Base-by-base conservation (phyloP, 2,113 vertebrate genomes). In the Malurus elegans region DNA sequence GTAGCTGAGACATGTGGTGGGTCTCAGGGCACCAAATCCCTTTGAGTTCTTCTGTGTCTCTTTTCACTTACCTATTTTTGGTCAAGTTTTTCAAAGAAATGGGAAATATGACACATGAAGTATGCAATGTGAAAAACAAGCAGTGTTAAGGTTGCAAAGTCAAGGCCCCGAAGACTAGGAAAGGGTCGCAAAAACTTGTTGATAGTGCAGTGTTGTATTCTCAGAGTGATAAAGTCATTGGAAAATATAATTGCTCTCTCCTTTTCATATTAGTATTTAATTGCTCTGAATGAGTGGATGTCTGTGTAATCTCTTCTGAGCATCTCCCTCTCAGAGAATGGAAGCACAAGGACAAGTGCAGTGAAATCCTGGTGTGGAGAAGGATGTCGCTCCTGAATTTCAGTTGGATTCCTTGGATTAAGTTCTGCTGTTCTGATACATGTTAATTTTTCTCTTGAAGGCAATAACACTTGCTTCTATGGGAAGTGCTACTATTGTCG, bases 401-500 rank as follows among this genome's bases (percentile, higher is more conserved):
- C 53, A 28, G 7, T 2, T 84, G 56, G 6, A n/a, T 89, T 48
- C 36, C 32, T 78, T 64, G 14, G 31, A 40, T 78, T 48, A 44
- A 74, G 11, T 66, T 91, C 75, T 76, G 18, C 60, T 86, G 20
- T 28, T 76, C 24, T 82, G 66, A 50, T 69, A 5, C 11, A 20
- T n/a, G 2, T 58, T 36, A 14, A 4, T 45, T 38, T 62, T 61
- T 23, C 50, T 79, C 73, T 72, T 71, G 24, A 92, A 99, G 99
- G 99, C 86, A 99, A 99, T 88, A 99, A 99, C 92, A 99, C 98
- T 8, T 99, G 99, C 80, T 99, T 99, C 98, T 99, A 99, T 48
- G 99, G 99, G 48, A 99, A 99, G 97, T 99, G 99, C 96, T 99
- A 99, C 91, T 99, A 99, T 92, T 99, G 99, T 90, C 98, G 99